phyloP scores from a whole-genome alignment of 2,888 invertebrate genomes.

The Idaea straminata region DNA sequence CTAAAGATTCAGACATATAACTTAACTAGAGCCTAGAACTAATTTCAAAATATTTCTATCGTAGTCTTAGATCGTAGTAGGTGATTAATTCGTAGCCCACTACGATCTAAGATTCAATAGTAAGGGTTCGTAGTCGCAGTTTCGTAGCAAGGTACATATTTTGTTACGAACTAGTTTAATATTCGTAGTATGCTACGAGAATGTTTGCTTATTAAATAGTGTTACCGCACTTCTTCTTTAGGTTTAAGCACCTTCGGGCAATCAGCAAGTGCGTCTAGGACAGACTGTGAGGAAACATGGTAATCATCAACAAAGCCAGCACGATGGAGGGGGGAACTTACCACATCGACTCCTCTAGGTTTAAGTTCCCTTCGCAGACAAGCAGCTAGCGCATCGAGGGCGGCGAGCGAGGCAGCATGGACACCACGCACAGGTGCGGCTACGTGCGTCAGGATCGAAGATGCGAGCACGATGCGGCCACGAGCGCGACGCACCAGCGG shows the following conservation, averaged over 20 bases:
- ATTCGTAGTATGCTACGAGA: too few relatives aligned
- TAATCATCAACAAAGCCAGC: conserved; percentile 89
- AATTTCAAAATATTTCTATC: too few relatives aligned
- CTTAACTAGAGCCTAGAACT: too few relatives aligned
- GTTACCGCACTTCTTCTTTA: conserved; percentile 80
- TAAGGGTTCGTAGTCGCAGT: not conserved
- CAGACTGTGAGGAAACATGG: conserved; percentile 89
- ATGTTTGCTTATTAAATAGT: conserved; percentile 79
- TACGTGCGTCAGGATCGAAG: conserved; percentile 89
- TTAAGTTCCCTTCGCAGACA: conserved; percentile 90
- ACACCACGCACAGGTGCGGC: conserved; percentile 90
- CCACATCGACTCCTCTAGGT: conserved; percentile 89
- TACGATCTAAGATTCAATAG: not conserved
- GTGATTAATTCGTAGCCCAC: not conserved
- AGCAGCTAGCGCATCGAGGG: conserved; percentile 88
- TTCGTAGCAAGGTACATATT: not conserved
- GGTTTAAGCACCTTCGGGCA: conserved; percentile 89
- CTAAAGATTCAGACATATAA: too few relatives aligned
- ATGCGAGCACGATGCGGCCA: conserved; percentile 89
- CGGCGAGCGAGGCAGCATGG: conserved; percentile 89
- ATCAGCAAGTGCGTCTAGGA: conserved; percentile 88
- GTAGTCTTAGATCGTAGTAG: too few relatives aligned
- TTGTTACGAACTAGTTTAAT: not conserved
- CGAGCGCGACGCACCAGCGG: conserved; percentile 88
- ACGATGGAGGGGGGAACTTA: conserved; percentile 85